These are phyloP conservation scores for Aphelinus certus DNA, from an alignment of 1,140 invertebrate genomes.

Conservation along the genomic window DNA sequence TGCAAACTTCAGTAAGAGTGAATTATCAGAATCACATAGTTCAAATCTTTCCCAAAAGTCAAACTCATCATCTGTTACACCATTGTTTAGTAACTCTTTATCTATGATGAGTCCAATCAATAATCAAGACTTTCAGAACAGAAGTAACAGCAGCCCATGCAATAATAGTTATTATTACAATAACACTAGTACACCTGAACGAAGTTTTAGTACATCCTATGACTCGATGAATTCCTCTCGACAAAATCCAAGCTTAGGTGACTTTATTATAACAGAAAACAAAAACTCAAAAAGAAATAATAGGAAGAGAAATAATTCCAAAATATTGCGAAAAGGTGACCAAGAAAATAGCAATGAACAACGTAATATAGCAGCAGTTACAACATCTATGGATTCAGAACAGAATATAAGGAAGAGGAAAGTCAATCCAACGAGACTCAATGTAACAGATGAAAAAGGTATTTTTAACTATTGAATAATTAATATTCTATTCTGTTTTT, in stretches of 20 bases:
- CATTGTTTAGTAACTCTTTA: conserved; percentile 38
- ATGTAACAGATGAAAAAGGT: conserved; percentile 47
- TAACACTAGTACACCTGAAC: conserved; percentile 36
- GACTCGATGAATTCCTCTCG: conserved; percentile 42
- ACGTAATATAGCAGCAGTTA: conserved; percentile 1
- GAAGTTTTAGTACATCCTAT: conserved; percentile 38
- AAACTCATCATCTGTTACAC: conserved; percentile 42
- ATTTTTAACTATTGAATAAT: conserved; percentile 13
- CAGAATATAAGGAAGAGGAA: conserved; percentile 47
- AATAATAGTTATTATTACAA: conserved; percentile 40
- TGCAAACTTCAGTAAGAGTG: conserved; percentile 20
- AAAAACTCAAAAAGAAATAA: conserved; percentile 41
- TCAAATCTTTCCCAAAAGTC: conserved; percentile 39
- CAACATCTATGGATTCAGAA: conserved; percentile 33
- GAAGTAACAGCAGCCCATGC: conserved; percentile 17
- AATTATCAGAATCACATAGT: conserved; percentile 22
- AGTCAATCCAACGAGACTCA: conserved; percentile 55
- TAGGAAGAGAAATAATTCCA: conserved; percentile 38
- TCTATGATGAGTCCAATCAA: conserved; percentile 41
- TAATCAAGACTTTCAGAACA: conserved; percentile 33
- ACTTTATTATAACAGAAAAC: conserved; percentile 48
- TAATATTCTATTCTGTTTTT: neutral
- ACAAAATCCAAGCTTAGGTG: conserved; percentile 48
- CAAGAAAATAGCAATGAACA: conserved; percentile 14
- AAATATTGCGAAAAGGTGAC: conserved; percentile 11